phyloP scores from a whole-genome alignment of 2,888 invertebrate genomes.

The Caenorhabditis angaria region DNA sequence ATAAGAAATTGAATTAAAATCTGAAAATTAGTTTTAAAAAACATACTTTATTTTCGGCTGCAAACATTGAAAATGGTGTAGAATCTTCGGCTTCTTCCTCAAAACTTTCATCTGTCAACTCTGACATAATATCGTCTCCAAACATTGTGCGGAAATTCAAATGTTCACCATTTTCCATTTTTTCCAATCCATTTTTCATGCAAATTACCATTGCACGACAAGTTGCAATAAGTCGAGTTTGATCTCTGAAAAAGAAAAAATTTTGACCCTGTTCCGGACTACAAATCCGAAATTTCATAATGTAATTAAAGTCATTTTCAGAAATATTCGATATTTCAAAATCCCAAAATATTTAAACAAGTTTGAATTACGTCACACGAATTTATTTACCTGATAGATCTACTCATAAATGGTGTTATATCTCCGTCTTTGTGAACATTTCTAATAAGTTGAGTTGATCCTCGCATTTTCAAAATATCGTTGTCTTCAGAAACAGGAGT shows the following conservation, averaged over 20 bases:
- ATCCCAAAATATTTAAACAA: too few species aligned
- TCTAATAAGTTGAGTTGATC: constrained; percentile 46
- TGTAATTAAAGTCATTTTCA: too few species aligned
- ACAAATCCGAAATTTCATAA: too few species aligned
- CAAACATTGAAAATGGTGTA: constrained; percentile 43
- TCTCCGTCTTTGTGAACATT: constrained; percentile 45
- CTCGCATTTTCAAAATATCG: constrained; percentile 36
- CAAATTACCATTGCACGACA: constrained; percentile 44
- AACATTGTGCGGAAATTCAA: constrained; percentile 33
- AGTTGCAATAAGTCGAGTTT: constrained; percentile 32
- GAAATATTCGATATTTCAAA: too few species aligned
- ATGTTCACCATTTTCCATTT: constrained; percentile 34
- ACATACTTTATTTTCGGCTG: constrained; percentile 45
- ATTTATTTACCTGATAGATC: constrained; percentile 29
- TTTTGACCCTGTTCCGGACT: too few species aligned
- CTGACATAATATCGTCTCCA: constrained; percentile 18
- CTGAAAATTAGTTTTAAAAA: background rate
- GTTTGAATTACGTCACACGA: background rate
- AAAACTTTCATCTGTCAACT: constrained; percentile 16
- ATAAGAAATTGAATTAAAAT: constrained; percentile 5
- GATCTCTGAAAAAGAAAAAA: constrained; percentile 24
- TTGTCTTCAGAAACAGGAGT: constrained; percentile 54
- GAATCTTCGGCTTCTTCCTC: constrained; percentile 46
- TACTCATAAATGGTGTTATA: constrained; percentile 49
- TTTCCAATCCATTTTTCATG: constrained; percentile 38